phyloP scores from a whole-genome alignment of 2,113 vertebrate genomes.

The Phalacrocorax aristotelis region DNA sequence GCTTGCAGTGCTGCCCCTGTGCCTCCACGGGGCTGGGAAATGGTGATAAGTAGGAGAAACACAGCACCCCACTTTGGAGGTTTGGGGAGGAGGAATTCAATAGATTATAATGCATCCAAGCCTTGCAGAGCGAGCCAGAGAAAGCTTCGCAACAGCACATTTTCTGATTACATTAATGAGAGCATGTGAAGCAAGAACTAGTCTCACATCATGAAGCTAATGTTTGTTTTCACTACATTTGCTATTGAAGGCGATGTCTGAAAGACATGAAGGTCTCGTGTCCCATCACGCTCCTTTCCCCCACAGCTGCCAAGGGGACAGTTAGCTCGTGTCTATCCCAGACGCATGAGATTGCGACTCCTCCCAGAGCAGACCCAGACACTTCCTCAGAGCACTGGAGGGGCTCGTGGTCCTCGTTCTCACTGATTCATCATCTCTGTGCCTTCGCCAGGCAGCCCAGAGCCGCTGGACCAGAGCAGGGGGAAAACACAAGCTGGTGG shows the following conservation, averaged over 20 bases:
- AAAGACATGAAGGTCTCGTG: background rate
- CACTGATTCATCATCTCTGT: background rate
- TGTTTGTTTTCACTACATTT: background rate
- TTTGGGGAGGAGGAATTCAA: rapidly evolving
- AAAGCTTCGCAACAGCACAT: background rate
- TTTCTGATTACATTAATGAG: background rate
- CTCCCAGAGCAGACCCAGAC: background rate
- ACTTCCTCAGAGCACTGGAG: background rate
- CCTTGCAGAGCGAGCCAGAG: background rate
- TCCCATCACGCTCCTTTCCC: background rate
- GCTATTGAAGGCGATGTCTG: rapidly evolving
- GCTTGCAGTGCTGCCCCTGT: background rate
- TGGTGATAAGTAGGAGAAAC: rapidly evolving
- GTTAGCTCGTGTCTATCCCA: background rate
- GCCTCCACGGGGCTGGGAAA: background rate
- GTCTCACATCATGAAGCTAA: background rate
- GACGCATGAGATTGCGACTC: background rate
- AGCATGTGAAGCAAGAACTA: background rate
- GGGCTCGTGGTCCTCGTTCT: background rate
- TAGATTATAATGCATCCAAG: background rate
- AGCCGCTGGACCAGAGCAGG: rapidly evolving
- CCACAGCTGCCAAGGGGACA: background rate
- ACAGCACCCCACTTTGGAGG: background rate
- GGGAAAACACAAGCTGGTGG: background rate
- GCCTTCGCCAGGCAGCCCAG: background rate